Base-by-base conservation (phyloP, 2,113 vertebrate genomes). In the Hemicordylus capensis region DNA sequence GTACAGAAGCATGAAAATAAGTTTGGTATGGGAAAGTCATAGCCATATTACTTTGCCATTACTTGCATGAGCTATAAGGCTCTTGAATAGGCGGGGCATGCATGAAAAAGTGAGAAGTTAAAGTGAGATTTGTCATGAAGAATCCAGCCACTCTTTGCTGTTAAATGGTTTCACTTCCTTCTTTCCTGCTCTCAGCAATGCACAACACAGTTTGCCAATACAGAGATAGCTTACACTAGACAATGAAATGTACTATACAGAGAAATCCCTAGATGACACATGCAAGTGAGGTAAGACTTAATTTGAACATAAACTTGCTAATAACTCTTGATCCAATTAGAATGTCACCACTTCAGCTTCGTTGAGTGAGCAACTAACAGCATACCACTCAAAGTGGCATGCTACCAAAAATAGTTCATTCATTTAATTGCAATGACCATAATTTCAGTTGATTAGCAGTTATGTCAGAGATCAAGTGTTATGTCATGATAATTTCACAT, bases 391-490 rank as follows among this genome's bases (percentile, higher is more conserved):
- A n/a, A 83, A 75, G 42, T 37, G 24, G 59, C 54, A 24, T 28
- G 44, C 46, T 66, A 34, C 54, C 17, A 73, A 63, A 73, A 63
- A 51, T 51, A 31, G 14, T 72, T 61, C 66, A 48, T 72, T 67
- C 20, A 46, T 42, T 10, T 79, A 17, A 34, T 54, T 72, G 48
- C n/a, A 73, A 61, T 37, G 28, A 63, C 58, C 34, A 31, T 85
- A 72, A 79, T 80, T 80, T 72, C 69, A 73, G 58, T 80, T 80
- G 56, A 85, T 78, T 70, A 59, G 83, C 58, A 78, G 64, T 70
- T 83, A 77, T 66, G 39, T 34, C 66, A 70, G 63, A 84, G 59
- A 39, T 80, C 42, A 63, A 22, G 37, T 79, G 37, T 42, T 63
- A 59, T 61, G 58, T 39, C 76, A 73, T 80, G 76, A 63, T 80